Conservation (phyloP, 2,888 invertebrate genomes). For the Cenopis cana region DNA sequence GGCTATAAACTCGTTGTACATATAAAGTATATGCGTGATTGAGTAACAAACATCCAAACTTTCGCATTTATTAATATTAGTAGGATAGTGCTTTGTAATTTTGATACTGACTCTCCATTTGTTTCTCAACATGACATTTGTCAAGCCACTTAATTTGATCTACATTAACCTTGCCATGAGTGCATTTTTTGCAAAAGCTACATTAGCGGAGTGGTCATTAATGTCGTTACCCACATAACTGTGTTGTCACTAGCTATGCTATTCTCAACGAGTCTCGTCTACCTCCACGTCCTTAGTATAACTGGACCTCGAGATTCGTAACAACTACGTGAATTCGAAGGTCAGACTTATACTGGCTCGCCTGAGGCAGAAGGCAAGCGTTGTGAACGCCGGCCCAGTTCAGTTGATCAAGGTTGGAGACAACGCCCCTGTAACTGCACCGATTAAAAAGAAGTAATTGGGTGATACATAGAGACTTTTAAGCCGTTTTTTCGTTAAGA, state of each 20-base stretch:
- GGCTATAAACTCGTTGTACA: too few species aligned
- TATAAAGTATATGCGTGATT: too few species aligned
- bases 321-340: background rate
- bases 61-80: too few species aligned
- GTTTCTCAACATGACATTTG: conserved; percentile 7
- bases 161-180: conserved; percentile 28
- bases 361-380: background rate
- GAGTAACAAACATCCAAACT: too few species aligned
- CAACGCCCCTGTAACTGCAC: conserved; percentile 53
- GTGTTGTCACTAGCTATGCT: conserved; percentile 27
- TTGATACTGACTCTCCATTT: conserved; percentile 8
- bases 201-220: conserved; percentile 24
- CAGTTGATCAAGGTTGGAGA: conserved; percentile 60
- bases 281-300: background rate
- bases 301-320: background rate
- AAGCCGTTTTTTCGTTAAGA: background rate
- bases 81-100: background rate
- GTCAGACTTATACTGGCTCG: background rate
- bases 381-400: conserved; percentile 8
- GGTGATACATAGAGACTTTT: background rate
- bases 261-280: background rate
- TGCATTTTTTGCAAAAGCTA: conserved; percentile 32
- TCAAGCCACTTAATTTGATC: conserved; percentile 22
- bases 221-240: conserved; percentile 22
- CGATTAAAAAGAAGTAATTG: background rate